Base-by-base conservation (phyloP, 2,797 vertebrate genomes). In the Acrossocheilus wenchowensis region DNA sequence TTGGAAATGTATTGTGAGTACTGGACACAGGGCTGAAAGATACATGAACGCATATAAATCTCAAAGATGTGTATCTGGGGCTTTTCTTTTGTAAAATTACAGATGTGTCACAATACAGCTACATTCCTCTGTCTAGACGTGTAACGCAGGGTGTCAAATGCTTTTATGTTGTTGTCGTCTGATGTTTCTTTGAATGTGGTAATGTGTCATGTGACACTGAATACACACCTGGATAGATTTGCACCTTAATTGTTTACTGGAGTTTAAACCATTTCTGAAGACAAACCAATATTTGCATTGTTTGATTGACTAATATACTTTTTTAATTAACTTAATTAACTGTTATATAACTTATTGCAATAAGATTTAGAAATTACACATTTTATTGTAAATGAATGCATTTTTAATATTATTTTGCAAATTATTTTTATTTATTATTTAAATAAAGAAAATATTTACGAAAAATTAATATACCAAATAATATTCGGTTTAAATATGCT, bases 81-180 rank as follows among this genome's bases (percentile, higher is more conserved):
- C 9, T 41, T 11, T 71, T 9, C 36, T n/a, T 73, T 43, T 1
- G 71, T 26, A 45, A 45, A 73, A 73, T 62, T 39, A 71, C 36
- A 71, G 8, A 21, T 71, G 21, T 43, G 21, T 43, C 39, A 43
- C 41, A 43, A 23, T n/a, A 26, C 23, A 73, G 71, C 71, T 26
- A 26, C 71, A 73, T 50, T 75, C 45, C 73, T 75, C n/a, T 2
- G 26, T 75, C 73, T 75, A 75, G 72, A 74, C 72, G 7, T 74
- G 23, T 14, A 23, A 12, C 19, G 0, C 12, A 73, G 12, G 11
- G 23, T 74, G 26, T 50, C 72, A 75, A 8, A 39, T 72, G 5
- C n/a, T 41, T 14, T 6, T 5, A 48, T 15, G n/a, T 4, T 50
- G 4, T 75, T 73, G 14, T 30, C 30, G 43, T 50, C 72, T 10